phyloP scores from a whole-genome alignment of 2,113 vertebrate species.

The Epinephelus fuscoguttatus region DNA sequence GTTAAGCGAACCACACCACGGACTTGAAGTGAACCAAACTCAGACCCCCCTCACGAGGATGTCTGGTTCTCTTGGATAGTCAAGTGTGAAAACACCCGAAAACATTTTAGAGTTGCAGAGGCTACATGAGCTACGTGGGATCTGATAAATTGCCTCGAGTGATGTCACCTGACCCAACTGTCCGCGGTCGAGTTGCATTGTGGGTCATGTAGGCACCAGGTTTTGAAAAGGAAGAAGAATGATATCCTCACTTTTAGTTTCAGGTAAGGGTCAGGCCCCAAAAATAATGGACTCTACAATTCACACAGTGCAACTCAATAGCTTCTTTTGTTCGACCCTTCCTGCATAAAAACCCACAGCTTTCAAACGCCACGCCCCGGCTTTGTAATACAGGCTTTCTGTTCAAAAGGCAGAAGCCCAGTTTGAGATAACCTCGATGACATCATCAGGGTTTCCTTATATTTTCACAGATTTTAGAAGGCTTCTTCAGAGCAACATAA shows the following conservation, averaged over 20 bases:
- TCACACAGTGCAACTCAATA: not conserved
- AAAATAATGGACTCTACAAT: not conserved
- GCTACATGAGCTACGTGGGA: no score
- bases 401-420: not conserved
- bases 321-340: not conserved
- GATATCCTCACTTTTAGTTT: not conserved
- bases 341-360: not conserved
- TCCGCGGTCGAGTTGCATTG: no score
- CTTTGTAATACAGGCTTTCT: no score
- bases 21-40: no score
- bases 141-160: not conserved
- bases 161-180: not conserved
- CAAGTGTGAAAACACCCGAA: no score
- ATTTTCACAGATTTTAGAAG: not conserved
- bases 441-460: no score
- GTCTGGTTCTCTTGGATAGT: no score
- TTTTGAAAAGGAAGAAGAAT: not conserved
- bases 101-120: no score
- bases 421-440: not conserved
- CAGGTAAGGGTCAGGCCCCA: no score
- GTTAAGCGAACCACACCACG: no score
- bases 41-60: no score
- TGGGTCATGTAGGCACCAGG: no score
- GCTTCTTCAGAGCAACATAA: not conserved
- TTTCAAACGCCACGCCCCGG: not conserved